These are phyloP conservation scores for Ginglymostoma cirratum DNA, from an alignment of 2,113 vertebrate genomes.

Conservation along the genomic window DNA sequence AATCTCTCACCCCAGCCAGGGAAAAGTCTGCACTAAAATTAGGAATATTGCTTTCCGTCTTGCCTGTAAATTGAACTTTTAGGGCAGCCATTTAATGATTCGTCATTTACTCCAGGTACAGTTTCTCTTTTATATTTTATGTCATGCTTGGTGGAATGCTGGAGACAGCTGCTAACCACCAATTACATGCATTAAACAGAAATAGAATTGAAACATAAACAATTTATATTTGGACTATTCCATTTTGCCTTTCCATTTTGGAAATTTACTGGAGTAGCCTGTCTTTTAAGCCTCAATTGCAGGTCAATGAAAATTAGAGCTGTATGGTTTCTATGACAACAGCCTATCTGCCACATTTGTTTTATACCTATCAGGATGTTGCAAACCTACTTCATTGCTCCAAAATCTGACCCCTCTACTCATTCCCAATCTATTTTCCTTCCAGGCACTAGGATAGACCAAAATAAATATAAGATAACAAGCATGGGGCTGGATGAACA, in stretches of 20 bases:
- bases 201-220: neutral
- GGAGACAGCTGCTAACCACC: neutral
- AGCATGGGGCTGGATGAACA: too few relatives aligned
- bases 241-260: neutral
- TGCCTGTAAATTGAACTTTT: neutral
- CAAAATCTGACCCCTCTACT: neutral
- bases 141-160: neutral
- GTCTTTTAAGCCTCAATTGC: neutral
- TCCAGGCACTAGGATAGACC: neutral
- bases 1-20: neutral
- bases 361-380: neutral
- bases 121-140: neutral
- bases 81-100: neutral
- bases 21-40: neutral
- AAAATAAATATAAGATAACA: neutral
- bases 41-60: neutral
- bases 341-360: neutral
- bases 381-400: neutral
- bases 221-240: neutral
- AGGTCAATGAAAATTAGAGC: neutral
- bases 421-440: neutral
- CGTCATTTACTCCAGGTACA: neutral
- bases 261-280: neutral
- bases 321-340: neutral
- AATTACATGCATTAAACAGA: neutral